Conservation (phyloP, 2,113 vertebrate genomes). For the Pontoporia blainvillei region DNA sequence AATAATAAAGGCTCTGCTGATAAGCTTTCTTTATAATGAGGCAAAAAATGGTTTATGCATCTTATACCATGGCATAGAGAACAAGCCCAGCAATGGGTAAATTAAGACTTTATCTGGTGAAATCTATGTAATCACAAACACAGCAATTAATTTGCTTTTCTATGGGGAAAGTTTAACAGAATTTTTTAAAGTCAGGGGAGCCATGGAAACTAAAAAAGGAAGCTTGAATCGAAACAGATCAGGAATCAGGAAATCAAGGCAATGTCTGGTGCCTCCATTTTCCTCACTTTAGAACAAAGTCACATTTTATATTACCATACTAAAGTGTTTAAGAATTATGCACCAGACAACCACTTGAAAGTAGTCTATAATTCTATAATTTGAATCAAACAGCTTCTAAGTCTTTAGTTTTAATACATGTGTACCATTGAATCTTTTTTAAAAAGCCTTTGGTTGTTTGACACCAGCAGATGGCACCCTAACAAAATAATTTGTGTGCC, state of each 20-base stretch:
- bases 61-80: neutral
- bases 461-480: slow-evolving; percentile 87
- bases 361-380: neutral
- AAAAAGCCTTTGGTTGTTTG: slow-evolving; percentile 66
- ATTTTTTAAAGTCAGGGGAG: neutral
- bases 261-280: neutral
- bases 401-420: slow-evolving; percentile 14
- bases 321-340: neutral
- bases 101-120: neutral
- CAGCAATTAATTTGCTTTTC: neutral
- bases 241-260: neutral
- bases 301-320: neutral
- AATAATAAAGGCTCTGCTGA: neutral
- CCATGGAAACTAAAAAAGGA: neutral
- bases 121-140: neutral
- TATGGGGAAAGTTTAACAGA: neutral
- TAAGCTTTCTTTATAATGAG: neutral
- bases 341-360: neutral
- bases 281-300: neutral
- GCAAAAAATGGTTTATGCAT: neutral
- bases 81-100: neutral
- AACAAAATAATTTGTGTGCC: slow-evolving; percentile 85
- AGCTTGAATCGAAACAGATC: neutral
- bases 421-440: neutral
- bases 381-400: neutral